These are phyloP conservation scores for Peromyscus attwateri DNA, from an alignment of 2,797 vertebrate genomes.

Conservation along the genomic window DNA sequence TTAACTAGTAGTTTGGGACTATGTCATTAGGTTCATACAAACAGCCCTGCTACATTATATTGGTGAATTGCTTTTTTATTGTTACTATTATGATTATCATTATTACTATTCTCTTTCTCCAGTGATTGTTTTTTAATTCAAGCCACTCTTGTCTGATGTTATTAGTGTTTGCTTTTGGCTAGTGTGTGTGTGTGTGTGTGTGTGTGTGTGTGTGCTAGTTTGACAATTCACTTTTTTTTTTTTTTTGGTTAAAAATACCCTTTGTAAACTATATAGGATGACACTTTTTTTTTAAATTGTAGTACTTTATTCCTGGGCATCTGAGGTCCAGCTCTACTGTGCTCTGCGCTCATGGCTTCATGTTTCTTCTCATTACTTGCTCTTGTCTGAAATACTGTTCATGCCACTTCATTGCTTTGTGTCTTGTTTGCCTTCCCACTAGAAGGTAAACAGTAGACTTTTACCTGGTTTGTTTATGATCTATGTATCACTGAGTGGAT, in stretches of 20 bases:
- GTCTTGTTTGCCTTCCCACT: neutral
- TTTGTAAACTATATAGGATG: neutral
- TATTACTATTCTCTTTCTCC: constrained; percentile 4
- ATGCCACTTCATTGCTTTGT: neutral
- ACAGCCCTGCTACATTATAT: neutral
- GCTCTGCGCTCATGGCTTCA: neutral
- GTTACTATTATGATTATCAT: neutral
- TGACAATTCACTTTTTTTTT: neutral
- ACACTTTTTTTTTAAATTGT: neutral
- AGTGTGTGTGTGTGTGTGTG: neutral
- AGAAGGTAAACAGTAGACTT: neutral
- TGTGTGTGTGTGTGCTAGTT: neutral
- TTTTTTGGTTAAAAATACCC: neutral
- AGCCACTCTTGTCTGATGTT: constrained; percentile 11
- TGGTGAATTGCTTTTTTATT: neutral
- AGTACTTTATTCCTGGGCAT: neutral
- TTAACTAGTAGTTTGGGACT: constrained; percentile 14
- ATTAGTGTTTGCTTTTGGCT: constrained; percentile 37
- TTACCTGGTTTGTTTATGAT: constrained; percentile 23
- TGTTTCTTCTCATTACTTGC: neutral
- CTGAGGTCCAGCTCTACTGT: neutral
- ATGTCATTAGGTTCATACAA: neutral
- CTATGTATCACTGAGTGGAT: neutral
- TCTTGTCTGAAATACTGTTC: neutral
- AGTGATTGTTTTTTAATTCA: neutral